phyloP scores from a whole-genome alignment of 1,140 invertebrate genomes.

The Asobara japonica region DNA sequence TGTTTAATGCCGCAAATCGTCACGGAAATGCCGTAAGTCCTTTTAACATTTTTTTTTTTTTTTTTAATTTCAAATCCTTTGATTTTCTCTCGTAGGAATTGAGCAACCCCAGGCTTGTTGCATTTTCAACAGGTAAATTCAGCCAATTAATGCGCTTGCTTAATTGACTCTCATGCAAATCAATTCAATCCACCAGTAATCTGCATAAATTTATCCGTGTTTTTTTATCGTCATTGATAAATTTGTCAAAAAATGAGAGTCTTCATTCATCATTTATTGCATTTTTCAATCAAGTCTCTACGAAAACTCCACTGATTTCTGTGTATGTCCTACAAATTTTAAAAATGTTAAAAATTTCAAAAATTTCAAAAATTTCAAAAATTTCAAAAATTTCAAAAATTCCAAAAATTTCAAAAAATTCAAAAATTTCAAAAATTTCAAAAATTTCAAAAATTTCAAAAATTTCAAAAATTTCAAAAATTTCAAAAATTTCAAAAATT shows the following conservation, averaged over 20 bases:
- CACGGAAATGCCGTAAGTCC: constrained; percentile 10
- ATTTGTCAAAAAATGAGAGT: not conserved
- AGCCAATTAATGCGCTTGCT: not conserved
- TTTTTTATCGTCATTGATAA: not conserved
- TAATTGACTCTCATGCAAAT: not conserved
- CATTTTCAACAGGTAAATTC: not conserved
- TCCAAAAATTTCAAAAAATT: no score
- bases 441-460: no score
- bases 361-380: no score
- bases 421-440: no score
- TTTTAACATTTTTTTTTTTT: not conserved
- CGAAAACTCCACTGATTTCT: no score
- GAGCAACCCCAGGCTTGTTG: not conserved
- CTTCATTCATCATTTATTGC: not conserved
- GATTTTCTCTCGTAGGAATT: not conserved
- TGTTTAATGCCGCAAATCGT: constrained; percentile 13
- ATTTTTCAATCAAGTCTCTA: no score
- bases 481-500: no score
- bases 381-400: no score
- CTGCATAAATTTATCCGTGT: not conserved
- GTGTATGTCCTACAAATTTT: no score
- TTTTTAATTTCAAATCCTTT: not conserved
- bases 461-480: no score
- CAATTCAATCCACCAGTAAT: not conserved
- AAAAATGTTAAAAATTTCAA: no score